phyloP scores from a whole-genome alignment of 2,888 invertebrate species.

The Ennomos quercinarius region DNA sequence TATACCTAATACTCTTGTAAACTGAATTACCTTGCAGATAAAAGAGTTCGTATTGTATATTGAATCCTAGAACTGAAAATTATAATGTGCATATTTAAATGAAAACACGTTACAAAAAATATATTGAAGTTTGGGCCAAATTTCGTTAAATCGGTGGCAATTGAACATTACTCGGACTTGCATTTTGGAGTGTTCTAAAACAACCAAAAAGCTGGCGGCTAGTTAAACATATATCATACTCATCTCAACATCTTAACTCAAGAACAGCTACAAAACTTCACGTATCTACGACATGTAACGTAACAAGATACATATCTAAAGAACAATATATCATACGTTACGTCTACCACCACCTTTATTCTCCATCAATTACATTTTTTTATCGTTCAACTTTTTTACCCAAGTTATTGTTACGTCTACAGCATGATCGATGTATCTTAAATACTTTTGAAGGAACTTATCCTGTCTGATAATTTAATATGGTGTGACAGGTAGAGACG shows the following conservation, averaged over 20 bases:
- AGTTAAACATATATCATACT: not conserved
- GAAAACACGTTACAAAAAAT: too few species aligned
- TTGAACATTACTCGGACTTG: too few species aligned
- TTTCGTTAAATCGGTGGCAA: too few species aligned
- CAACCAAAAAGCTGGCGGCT: too few species aligned
- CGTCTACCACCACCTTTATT: slow-evolving; percentile 57
- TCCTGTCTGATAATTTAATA: slow-evolving; percentile 46
- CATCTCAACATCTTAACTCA: not conserved
- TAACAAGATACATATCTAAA: slow-evolving; percentile 33
- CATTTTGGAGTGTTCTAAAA: too few species aligned
- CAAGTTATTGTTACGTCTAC: slow-evolving; percentile 67
- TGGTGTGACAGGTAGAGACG: slow-evolving; percentile 42
- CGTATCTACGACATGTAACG: slow-evolving; percentile 9
- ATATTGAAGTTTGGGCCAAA: too few species aligned
- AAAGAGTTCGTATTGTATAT: too few species aligned
- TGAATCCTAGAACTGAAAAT: too few species aligned
- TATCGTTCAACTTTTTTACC: slow-evolving; percentile 53
- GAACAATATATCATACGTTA: slow-evolving; percentile 36
- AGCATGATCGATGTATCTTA: slow-evolving; percentile 77
- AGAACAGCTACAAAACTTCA: slow-evolving; percentile 2
- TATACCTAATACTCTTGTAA: too few species aligned
- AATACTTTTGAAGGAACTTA: slow-evolving; percentile 57
- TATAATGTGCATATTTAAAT: too few species aligned
- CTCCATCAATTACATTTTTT: slow-evolving; percentile 82
- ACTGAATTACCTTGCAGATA: too few species aligned